Evolutionary conservation across 2,797 vertebrate species (phyloP).

Genomic region (Oryzias sinensis): DNA sequence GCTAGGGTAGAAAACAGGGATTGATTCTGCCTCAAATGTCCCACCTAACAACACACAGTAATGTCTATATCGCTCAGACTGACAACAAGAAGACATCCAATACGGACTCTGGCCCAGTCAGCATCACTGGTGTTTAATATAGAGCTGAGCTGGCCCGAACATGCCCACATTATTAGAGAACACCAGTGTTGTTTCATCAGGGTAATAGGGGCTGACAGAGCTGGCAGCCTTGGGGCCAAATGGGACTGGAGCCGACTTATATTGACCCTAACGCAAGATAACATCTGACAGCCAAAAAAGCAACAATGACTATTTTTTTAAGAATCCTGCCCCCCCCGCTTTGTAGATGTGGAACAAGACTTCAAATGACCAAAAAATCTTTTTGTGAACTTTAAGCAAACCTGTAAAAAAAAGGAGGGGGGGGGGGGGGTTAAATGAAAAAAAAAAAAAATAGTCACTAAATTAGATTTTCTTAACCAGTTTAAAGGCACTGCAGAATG

Average conservation of each 20-base stretch:
- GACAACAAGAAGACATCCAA: constrained; percentile 57
- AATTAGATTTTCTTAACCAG: too few species aligned
- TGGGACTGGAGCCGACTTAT: constrained; percentile 45
- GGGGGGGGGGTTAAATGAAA: too few species aligned
- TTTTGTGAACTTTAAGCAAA: too few species aligned
- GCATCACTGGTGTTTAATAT: constrained; percentile 39
- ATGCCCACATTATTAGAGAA: constrained; percentile 38
- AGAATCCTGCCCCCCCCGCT: too few species aligned
- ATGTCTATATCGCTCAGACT: constrained; percentile 56
- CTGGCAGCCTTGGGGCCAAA: constrained; percentile 33
- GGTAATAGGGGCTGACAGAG: constrained; percentile 51
- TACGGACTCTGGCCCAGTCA: constrained; percentile 52
- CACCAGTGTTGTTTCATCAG: constrained; percentile 47
- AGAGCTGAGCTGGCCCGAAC: constrained; percentile 25
- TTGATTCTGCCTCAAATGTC: constrained; percentile 60
- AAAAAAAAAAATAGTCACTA: too few species aligned
- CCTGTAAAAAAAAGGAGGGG: too few species aligned
- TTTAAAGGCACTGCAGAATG: too few species aligned
- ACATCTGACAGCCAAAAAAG: constrained; percentile 56
- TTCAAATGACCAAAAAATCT: too few species aligned
- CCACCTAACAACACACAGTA: constrained; percentile 61
- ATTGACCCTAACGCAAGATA: constrained; percentile 56
- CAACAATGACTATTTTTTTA: constrained; percentile 12
- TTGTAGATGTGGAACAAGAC: too few species aligned
- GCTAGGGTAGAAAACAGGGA: constrained; percentile 37